These are phyloP conservation scores for Torymus tubicola DNA, from an alignment of 2,888 invertebrate species.

Conservation along the genomic window DNA sequence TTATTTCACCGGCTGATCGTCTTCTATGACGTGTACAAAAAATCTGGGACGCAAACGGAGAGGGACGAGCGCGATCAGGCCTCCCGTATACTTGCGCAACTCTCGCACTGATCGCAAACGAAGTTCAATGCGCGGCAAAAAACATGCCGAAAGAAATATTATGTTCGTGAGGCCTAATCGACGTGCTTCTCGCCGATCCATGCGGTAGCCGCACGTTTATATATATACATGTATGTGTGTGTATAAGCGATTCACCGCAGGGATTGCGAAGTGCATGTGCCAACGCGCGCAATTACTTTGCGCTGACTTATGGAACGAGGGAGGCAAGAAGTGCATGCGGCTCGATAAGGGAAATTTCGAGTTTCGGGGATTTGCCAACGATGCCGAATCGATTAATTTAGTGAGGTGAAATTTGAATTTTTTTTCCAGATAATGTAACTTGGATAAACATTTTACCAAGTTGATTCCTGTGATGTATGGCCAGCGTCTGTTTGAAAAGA, in stretches of 20 bases:
- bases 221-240: neutral
- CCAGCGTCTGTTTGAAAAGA: too few relatives aligned
- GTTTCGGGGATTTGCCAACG: neutral
- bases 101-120: neutral
- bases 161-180: neutral
- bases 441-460: too few relatives aligned
- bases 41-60: too few relatives aligned
- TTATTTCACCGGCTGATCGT: neutral
- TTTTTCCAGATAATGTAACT: too few relatives aligned
- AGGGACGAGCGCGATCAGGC: too few relatives aligned
- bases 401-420: too few relatives aligned
- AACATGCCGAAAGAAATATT: slow-evolving; percentile 16
- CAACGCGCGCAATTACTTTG: slow-evolving; percentile 33
- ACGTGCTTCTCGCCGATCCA: neutral
- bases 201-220: neutral
- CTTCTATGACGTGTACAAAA: neutral
- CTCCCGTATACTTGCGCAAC: too few relatives aligned
- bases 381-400: neutral
- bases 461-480: too few relatives aligned
- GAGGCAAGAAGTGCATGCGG: neutral
- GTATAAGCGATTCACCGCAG: slow-evolving; percentile 20
- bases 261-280: slow-evolving; percentile 16
- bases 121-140: neutral
- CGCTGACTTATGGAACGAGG: neutral
- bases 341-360: slow-evolving; percentile 1